Evolutionary conservation across 2,888 invertebrate genomes (phyloP).

Genomic region (Drosophila greeni): DNA sequence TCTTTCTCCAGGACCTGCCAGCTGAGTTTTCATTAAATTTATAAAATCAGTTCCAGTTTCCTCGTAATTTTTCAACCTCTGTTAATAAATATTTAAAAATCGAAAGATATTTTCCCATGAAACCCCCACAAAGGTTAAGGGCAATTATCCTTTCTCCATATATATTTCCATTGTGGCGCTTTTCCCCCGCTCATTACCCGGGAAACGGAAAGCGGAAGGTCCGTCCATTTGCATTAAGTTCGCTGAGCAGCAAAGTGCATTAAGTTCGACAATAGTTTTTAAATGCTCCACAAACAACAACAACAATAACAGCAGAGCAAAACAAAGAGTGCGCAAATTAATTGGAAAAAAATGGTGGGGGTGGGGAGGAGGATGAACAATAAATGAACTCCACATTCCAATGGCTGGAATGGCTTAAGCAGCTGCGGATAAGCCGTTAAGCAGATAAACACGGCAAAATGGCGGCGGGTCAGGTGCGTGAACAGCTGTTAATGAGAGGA

Average conservation of each 20-base stretch:
- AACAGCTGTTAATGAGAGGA: conserved; percentile 23
- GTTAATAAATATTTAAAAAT: not conserved
- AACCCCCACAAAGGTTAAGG: not conserved
- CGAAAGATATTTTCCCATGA: not conserved
- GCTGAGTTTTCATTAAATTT: not conserved
- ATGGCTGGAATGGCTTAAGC: conserved; percentile 25
- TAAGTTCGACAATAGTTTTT: conserved; percentile 44
- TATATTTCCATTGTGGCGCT: conserved; percentile 16
- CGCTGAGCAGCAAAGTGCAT: conserved; percentile 39
- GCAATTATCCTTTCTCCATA: not conserved
- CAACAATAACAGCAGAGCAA: not conserved
- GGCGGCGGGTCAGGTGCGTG: conserved; percentile 19
- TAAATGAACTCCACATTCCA: conserved; percentile 36
- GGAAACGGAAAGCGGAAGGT: conserved; percentile 2
- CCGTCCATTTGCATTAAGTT: conserved; percentile 34
- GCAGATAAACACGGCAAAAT: conserved; percentile 37
- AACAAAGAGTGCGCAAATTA: conserved; percentile 16
- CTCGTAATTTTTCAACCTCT: not conserved
- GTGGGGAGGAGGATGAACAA: conserved; percentile 6
- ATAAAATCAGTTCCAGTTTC: not conserved
- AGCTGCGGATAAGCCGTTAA: conserved; percentile 44
- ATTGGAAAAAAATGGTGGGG: conserved; percentile 5
- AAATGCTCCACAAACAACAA: conserved; percentile 21
- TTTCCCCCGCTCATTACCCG: conserved; percentile 8
- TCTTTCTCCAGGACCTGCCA: not conserved